Percentiles rank a stretch among this genome's conserved stretches.
These are phyloP conservation scores for Venusia cambrica DNA, from an alignment of 2,888 invertebrate species.

Conservation along the genomic window DNA sequence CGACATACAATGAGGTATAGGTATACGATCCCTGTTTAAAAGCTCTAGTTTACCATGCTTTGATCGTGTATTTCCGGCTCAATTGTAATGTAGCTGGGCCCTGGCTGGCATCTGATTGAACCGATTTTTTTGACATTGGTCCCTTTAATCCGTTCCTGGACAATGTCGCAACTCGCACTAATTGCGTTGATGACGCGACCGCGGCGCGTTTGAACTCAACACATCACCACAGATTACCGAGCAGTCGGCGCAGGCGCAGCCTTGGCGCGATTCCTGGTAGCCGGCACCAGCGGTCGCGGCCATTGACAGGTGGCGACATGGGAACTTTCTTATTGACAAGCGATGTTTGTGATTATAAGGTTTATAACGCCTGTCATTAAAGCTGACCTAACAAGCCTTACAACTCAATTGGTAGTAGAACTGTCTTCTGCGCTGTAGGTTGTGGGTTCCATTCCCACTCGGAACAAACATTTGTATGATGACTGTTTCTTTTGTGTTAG, in stretches of 20 bases:
- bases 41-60: no score
- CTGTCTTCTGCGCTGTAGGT: no score
- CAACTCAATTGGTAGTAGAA: no score
- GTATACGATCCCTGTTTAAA: no score
- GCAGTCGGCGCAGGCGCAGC: conserved; percentile 43
- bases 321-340: conserved; percentile 11
- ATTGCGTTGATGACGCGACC: conserved; percentile 58
- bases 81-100: no score
- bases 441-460: no score
- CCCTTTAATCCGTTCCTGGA: conserved; percentile 10
- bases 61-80: no score
- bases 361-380: background rate
- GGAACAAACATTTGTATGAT: no score
- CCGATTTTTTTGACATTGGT: background rate
- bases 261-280: conserved; percentile 68
- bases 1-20: no score
- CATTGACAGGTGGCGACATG: conserved; percentile 25
- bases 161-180: conserved; percentile 66
- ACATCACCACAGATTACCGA: conserved; percentile 41
- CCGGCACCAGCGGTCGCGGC: conserved; percentile 23
- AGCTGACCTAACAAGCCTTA: no score
- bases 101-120: no score
- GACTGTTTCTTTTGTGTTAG: no score
- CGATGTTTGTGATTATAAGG: conserved; percentile 6
- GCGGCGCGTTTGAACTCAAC: conserved; percentile 65